These are phyloP conservation scores for Stigmatopora argus DNA, from an alignment of 2,113 vertebrate species.

Conservation along the genomic window DNA sequence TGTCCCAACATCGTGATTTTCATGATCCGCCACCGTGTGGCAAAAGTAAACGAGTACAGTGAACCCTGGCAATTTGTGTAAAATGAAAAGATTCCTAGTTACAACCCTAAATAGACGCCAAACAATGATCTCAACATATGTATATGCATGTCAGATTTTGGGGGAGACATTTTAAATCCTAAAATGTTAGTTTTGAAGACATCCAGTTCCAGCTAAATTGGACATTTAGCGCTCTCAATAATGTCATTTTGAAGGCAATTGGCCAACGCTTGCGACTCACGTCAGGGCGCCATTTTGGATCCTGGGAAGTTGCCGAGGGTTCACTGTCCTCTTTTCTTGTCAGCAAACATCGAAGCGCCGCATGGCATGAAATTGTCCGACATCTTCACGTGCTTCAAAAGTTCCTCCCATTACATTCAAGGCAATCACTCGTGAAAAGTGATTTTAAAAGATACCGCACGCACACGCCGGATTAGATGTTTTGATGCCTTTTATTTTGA, in stretches of 20 bases:
- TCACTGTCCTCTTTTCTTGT: background rate
- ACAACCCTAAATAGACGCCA: too few relatives aligned
- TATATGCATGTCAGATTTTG: background rate
- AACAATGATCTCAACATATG: too few relatives aligned
- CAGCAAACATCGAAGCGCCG: background rate
- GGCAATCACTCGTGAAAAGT: too few relatives aligned
- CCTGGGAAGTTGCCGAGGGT: background rate
- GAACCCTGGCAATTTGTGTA: background rate
- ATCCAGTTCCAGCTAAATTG: too few relatives aligned
- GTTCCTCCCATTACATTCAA: constrained; percentile 54
- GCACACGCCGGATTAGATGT: too few relatives aligned
- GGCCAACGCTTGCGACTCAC: too few relatives aligned
- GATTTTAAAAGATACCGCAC: too few relatives aligned
- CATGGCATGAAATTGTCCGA: constrained; percentile 50
- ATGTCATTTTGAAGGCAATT: too few relatives aligned
- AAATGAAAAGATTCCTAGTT: too few relatives aligned
- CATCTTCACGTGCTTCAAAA: constrained; percentile 13
- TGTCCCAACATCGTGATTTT: background rate
- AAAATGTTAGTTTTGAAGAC: too few relatives aligned
- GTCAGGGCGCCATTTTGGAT: too few relatives aligned
- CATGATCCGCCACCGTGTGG: background rate
- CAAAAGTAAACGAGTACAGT: background rate
- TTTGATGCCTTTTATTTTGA: too few relatives aligned
- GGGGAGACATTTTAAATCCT: background rate
- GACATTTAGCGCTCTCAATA: background rate